phyloP scores from a whole-genome alignment of 2,888 invertebrate genomes.

The Sarcophaga variegata region DNA sequence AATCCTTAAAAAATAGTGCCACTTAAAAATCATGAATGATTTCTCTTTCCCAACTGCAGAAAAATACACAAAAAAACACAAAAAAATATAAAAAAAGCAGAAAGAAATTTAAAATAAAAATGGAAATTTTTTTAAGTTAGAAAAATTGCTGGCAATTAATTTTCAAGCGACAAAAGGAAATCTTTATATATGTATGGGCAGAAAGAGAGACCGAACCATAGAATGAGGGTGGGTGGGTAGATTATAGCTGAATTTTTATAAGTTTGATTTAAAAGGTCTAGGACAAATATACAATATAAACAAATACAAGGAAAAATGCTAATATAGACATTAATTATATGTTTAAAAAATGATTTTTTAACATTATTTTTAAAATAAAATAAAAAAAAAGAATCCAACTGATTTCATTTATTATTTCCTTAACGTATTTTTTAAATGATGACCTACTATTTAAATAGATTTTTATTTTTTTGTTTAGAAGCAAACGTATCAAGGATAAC shows the following conservation, averaged over 20 bases:
- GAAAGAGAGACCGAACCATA: neutral
- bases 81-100: neutral
- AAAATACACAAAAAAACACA: constrained; percentile 39
- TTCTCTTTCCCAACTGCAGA: constrained; percentile 28
- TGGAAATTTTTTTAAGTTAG: constrained; percentile 75
- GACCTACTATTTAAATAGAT: constrained; percentile 50
- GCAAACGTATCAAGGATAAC: constrained; percentile 29
- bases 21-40: constrained; percentile 70
- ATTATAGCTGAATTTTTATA: constrained; percentile 69
- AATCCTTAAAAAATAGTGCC: constrained; percentile 71
- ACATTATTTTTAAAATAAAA: constrained; percentile 53
- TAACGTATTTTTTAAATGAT: constrained; percentile 42
- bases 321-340: constrained; percentile 74
- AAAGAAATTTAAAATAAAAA: constrained; percentile 53
- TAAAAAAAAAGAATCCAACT: constrained; percentile 48
- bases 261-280: constrained; percentile 63
- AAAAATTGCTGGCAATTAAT: constrained; percentile 80
- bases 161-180: constrained; percentile 79
- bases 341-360: constrained; percentile 70
- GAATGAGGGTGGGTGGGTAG: constrained; percentile 46
- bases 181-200: constrained; percentile 66
- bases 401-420: neutral
- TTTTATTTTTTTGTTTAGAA: neutral
- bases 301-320: constrained; percentile 66
- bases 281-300: constrained; percentile 38